Evolutionary conservation across 2,797 vertebrate genomes (phyloP).

Genomic region (Aviceda leuphotes): DNA sequence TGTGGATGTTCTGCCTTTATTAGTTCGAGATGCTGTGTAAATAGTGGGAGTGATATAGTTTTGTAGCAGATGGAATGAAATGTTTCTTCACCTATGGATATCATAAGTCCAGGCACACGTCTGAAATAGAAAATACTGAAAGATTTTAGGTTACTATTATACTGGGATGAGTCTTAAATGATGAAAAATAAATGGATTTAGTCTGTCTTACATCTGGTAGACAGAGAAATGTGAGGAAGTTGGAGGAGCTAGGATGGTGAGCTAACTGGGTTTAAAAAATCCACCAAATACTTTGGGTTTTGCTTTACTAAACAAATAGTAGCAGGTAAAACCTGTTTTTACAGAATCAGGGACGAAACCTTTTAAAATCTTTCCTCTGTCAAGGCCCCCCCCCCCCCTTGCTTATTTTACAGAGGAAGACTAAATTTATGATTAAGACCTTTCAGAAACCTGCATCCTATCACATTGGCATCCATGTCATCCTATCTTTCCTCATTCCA

Average conservation of each 20-base stretch:
- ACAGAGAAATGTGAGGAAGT: neutral
- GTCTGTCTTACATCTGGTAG: neutral
- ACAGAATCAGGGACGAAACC: neutral
- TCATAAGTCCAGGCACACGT: neutral
- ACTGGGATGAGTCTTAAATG: neutral
- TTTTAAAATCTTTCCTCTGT: neutral
- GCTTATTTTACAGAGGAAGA: neutral
- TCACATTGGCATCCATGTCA: accelerated
- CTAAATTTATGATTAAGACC: neutral
- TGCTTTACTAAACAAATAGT: neutral
- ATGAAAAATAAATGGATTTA: neutral
- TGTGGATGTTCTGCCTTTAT: neutral
- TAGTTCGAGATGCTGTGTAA: neutral
- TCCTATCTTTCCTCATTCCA: constrained; percentile 50
- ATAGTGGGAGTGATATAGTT: neutral
- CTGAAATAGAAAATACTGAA: neutral
- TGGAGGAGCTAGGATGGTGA: neutral
- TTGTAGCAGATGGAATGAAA: neutral
- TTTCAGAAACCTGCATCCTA: neutral
- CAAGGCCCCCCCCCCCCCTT: neutral
- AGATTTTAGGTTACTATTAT: neutral
- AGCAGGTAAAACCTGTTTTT: neutral
- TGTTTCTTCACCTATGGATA: neutral
- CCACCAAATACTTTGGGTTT: neutral
- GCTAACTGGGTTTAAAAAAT: neutral